Percentiles rank a stretch among this genome's conserved stretches.
These are phyloP conservation scores for Grapholita molesta DNA, from an alignment of 1,140 invertebrate genomes.

Conservation along the genomic window DNA sequence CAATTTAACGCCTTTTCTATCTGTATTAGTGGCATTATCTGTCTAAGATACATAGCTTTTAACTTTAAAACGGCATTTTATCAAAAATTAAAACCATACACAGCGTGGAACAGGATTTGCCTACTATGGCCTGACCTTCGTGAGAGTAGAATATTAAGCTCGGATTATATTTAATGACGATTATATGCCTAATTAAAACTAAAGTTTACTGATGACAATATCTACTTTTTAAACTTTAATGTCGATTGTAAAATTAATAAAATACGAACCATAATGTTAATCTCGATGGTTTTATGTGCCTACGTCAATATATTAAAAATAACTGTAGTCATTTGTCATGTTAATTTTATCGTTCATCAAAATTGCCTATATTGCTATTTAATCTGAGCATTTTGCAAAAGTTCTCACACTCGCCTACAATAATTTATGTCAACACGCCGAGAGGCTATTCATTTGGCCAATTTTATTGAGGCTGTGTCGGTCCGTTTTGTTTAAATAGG, in stretches of 20 bases:
- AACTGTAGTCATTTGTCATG: slow-evolving; percentile 16
- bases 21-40: neutral
- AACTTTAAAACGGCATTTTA: slow-evolving; percentile 14
- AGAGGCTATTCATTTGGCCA: slow-evolving; percentile 3
- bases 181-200: neutral
- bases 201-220: neutral
- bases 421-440: slow-evolving; percentile 14
- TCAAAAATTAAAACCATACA: neutral
- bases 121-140: too few species aligned
- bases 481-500: slow-evolving; percentile 9
- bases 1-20: slow-evolving; percentile 2
- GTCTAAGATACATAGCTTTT: neutral
- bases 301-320: slow-evolving; percentile 13
- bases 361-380: slow-evolving; percentile 4
- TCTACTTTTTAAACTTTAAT: neutral
- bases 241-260: slow-evolving; percentile 8
- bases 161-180: slow-evolving; percentile 2
- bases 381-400: slow-evolving; percentile 15
- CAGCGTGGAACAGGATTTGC: neutral
- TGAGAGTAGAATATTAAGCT: slow-evolving; percentile 10
- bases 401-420: slow-evolving; percentile 14
- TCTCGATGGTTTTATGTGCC: neutral
- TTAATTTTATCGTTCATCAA: slow-evolving; percentile 17
- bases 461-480: slow-evolving; percentile 15
- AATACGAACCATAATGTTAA: neutral